These are phyloP conservation scores for Uloborus diversus DNA, from an alignment of 1,140 invertebrate genomes.

Conservation along the genomic window DNA sequence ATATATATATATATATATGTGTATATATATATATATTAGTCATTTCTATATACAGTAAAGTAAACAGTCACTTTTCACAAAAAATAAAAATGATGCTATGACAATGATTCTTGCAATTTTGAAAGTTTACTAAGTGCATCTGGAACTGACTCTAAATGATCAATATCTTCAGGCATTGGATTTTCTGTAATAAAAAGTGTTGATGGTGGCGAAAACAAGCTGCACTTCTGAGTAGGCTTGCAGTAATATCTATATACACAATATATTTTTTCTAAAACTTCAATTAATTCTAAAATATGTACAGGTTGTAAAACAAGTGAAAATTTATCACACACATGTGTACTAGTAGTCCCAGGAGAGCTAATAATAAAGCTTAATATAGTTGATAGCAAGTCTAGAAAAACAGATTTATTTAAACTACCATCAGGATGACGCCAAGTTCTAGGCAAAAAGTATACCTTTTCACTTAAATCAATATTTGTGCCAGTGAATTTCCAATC, in stretches of 20 bases:
- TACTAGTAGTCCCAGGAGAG: slow-evolving; percentile 68
- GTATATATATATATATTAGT: background rate
- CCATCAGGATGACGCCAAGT: slow-evolving; percentile 82
- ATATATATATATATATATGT: background rate
- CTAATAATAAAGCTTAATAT: slow-evolving; percentile 33
- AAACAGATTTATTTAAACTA: slow-evolving; percentile 73
- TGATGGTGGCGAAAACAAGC: slow-evolving; percentile 8
- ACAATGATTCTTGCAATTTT: background rate
- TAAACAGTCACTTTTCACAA: background rate
- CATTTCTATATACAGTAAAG: background rate
- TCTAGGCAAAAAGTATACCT: slow-evolving; percentile 61
- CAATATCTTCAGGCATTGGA: background rate
- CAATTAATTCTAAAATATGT: slow-evolving; percentile 64
- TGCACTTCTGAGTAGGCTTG: background rate
- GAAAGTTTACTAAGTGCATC: slow-evolving; percentile 35
- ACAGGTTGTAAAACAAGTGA: slow-evolving; percentile 63
- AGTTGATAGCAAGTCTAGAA: slow-evolving; percentile 62
- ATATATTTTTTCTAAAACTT: slow-evolving; percentile 68
- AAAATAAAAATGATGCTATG: background rate
- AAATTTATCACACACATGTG: slow-evolving; percentile 58
- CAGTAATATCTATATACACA: slow-evolving; percentile 51
- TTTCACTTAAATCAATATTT: slow-evolving; percentile 1
- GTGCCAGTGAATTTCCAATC: too few relatives aligned
- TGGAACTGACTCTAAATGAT: slow-evolving; percentile 32
- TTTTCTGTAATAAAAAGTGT: slow-evolving; percentile 1